phyloP scores from a whole-genome alignment of 2,797 vertebrate species.

The Hybognathus amarus region DNA sequence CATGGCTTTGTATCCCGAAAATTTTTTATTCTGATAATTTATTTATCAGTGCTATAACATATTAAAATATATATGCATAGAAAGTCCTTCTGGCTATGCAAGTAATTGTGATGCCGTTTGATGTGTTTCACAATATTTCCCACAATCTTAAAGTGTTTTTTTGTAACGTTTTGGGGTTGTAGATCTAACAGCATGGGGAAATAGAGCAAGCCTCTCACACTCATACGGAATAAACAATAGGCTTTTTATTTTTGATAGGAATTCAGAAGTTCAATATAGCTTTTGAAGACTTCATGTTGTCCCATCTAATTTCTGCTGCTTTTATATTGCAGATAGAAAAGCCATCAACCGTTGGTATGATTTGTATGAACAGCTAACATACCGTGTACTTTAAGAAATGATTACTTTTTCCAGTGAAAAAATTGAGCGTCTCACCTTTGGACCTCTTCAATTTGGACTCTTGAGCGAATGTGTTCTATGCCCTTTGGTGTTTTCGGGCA shows the following conservation, averaged over 20 bases:
- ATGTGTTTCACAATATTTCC: slow-evolving; percentile 36
- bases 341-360: slow-evolving; percentile 5
- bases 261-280: slow-evolving; percentile 17
- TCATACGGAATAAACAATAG: slow-evolving; percentile 35
- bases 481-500: slow-evolving; percentile 3
- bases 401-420: slow-evolving; percentile 39
- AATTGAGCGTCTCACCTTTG: slow-evolving; percentile 34
- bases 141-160: slow-evolving; percentile 15
- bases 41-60: slow-evolving; percentile 21
- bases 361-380: slow-evolving; percentile 18
- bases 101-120: slow-evolving; percentile 46
- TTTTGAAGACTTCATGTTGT: slow-evolving; percentile 26
- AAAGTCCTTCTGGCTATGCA: slow-evolving; percentile 36
- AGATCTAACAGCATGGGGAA: slow-evolving; percentile 40
- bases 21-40: slow-evolving; percentile 8
- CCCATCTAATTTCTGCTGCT: slow-evolving; percentile 35
- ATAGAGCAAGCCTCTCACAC: slow-evolving; percentile 2
- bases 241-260: slow-evolving; percentile 28
- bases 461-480: slow-evolving; percentile 12
- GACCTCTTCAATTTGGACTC: slow-evolving; percentile 2
- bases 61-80: slow-evolving; percentile 33
- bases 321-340: slow-evolving; percentile 33
- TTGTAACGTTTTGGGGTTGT: slow-evolving; percentile 28
- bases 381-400: slow-evolving; percentile 33
- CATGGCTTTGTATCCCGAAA: neutral